Base-by-base conservation (phyloP, 37 sponge, comb jelly and placozoan species). In the Theonella swinhoei region DNA sequence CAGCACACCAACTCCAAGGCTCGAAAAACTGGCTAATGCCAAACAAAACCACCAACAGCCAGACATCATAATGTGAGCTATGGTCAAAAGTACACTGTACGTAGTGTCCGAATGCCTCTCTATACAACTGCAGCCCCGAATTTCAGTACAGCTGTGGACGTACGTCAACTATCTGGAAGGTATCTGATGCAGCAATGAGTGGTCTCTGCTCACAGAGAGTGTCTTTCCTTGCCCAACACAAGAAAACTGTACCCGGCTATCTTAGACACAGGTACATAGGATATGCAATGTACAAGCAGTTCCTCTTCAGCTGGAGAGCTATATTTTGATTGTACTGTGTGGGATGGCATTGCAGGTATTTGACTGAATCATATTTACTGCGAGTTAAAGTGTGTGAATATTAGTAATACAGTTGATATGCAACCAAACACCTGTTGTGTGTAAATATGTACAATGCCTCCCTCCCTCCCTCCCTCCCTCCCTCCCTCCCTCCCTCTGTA, bases 101-200 rank as follows among this genome's bases (percentile, higher is more conserved):
- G 54, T 14, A 7, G 14, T 7, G 54, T 33, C 4, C 63, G 37
- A 28, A 28, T 70, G 71, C 38, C 26, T 25, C 23, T 65, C 8
- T 65, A 65, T 29, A 14, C 25, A 24, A n/a, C 34, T 11, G n/a
- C 68, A 95, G 96, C 36, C 87, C 97, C 23, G 90, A 97, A 72
- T 94, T 85, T 54, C 75, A 84, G 65, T 97, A 85, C 79, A 81
- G 91, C 64, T 94, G 95, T 83, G 95, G 95, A 3, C 78, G 94
- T 25, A 54, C 70, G 4, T 94, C 94, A 17, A 64, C 43, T 31
- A 87, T 94, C 33, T 94, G 94, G 94, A 25, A 60, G 25, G 85
- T 90, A 3, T 28, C 42, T 19, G n/a, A 29, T 1, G 39, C 65
- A 42, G 82, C 91, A 2, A 47, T 74, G 75, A 75, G 35, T 2